Evolutionary conservation across 1,140 invertebrate genomes (phyloP), one percentile per base, ranked within the genome.

Genomic region (Hyles euphorbiae): DNA sequence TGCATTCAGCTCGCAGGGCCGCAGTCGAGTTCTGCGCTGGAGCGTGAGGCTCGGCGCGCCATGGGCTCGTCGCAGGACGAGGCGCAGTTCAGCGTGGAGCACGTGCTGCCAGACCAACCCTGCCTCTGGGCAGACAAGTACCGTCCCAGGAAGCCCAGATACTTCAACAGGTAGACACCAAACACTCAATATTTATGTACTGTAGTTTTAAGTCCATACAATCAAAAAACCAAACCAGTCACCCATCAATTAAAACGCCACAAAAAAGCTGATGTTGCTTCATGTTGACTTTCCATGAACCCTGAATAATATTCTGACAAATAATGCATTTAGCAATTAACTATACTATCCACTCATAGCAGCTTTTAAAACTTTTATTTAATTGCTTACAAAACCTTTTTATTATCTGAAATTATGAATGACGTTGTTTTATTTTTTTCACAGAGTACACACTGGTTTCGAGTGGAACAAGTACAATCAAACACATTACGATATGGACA

Each of bases 381-480:
- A 22, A 22, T 22, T 22, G 22, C 22, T 0, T 22, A 22, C 22
- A 22, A 22, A 22, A 22, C n/a, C n/a, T n/a, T n/a, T n/a, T n/a
- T n/a, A 22, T 1, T 22, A 22, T 22, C 22, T 22, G 22, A 22
- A n/a, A 22, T 2, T 22, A 22, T 22, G 22, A 22, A 22, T 22
- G 22, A 22, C 2, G 22, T 22, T 22, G 22, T 22, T 22, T 22
- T 22, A 22, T 22, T 22, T 22, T 22, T 33, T n/a, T 34, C 6
- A 22, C 75, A 89, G 98, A 63, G 95, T 97, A 0, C 96, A 97
- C 84, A 96, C 95, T 46, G 97, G 99, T 4, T 99, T 99, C 89
- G 98, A 99, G 81, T 99, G 99, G 99, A 99, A 99, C 88, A 99
- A 99, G 83, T 99, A 99, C 83, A 99, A 99, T 90, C 98, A 99